phyloP scores from a whole-genome alignment of 2,797 vertebrate genomes.

The Cercopithecus diana region DNA sequence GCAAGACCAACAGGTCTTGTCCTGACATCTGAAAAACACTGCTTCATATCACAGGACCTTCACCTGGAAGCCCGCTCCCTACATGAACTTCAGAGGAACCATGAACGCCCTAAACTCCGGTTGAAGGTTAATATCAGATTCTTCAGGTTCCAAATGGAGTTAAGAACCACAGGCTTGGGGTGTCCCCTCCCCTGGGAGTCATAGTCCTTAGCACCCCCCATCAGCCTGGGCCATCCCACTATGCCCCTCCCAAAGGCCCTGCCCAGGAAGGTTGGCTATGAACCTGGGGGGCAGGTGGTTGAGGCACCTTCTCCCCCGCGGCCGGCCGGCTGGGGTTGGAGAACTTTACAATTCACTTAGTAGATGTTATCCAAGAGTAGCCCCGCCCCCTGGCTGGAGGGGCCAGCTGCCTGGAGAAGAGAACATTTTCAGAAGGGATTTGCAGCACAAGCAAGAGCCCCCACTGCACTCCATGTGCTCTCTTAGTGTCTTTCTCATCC shows the following conservation, averaged over 20 bases:
- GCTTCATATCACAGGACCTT: neutral
- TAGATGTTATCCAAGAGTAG: rapidly evolving
- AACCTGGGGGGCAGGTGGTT: rapidly evolving
- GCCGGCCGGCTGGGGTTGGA: rapidly evolving
- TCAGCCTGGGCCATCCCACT: neutral
- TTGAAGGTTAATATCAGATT: neutral
- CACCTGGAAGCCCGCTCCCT: neutral
- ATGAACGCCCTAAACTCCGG: neutral
- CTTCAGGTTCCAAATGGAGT: neutral
- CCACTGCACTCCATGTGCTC: too few relatives aligned
- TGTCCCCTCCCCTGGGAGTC: neutral
- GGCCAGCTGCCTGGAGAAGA: neutral
- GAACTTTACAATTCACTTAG: neutral
- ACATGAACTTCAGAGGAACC: neutral
- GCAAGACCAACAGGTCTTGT: neutral
- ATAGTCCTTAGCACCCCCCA: neutral
- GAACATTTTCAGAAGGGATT: too few relatives aligned
- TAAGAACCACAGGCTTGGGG: neutral
- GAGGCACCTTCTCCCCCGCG: neutral
- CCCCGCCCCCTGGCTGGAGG: rapidly evolving
- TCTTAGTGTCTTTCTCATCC: neutral
- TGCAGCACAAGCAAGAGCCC: too few relatives aligned
- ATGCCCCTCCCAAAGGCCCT: neutral
- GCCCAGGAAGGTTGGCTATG: neutral
- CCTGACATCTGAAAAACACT: neutral